These are phyloP conservation scores for Sussaba pulchella DNA, from an alignment of 2,888 invertebrate genomes.

Conservation along the genomic window DNA sequence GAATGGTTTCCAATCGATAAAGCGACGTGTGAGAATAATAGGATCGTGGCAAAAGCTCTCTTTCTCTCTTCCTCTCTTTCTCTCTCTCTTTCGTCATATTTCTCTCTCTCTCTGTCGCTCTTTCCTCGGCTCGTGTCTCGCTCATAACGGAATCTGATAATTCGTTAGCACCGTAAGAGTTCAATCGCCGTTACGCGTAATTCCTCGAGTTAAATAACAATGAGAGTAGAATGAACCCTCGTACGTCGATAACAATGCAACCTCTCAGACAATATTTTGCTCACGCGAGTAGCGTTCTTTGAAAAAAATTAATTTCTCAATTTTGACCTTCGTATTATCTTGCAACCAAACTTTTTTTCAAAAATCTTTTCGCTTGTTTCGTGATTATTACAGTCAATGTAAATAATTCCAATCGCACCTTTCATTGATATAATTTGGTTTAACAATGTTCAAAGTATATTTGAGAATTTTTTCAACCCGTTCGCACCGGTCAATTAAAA, in stretches of 20 bases:
- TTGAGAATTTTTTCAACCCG: too few relatives aligned
- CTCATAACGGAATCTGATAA: constrained; percentile 65
- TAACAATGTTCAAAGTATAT: too few relatives aligned
- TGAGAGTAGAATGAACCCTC: constrained; percentile 35
- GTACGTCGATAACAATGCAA: constrained; percentile 53
- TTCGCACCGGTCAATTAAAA: too few relatives aligned
- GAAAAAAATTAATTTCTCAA: too few relatives aligned
- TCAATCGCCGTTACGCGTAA: constrained; percentile 65
- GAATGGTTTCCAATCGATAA: constrained; percentile 18
- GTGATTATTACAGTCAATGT: too few relatives aligned
- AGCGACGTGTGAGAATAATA: constrained; percentile 30
- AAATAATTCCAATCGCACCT: too few relatives aligned
- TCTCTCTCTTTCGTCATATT: too few relatives aligned
- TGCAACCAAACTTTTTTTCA: too few relatives aligned
- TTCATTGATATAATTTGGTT: too few relatives aligned
- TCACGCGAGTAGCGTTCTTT: constrained; percentile 11
- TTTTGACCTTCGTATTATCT: too few relatives aligned
- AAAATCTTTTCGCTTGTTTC: too few relatives aligned
- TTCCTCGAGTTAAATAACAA: constrained; percentile 61
- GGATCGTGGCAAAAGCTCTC: constrained; percentile 32
- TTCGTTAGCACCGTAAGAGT: constrained; percentile 49
- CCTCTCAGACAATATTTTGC: constrained; percentile 56
- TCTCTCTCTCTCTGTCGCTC: not conserved
- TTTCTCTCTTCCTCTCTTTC: not conserved
- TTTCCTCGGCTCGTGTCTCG: too few relatives aligned